Base-by-base conservation (phyloP, 2,113 vertebrate species). In the Oriolus oriolus region DNA sequence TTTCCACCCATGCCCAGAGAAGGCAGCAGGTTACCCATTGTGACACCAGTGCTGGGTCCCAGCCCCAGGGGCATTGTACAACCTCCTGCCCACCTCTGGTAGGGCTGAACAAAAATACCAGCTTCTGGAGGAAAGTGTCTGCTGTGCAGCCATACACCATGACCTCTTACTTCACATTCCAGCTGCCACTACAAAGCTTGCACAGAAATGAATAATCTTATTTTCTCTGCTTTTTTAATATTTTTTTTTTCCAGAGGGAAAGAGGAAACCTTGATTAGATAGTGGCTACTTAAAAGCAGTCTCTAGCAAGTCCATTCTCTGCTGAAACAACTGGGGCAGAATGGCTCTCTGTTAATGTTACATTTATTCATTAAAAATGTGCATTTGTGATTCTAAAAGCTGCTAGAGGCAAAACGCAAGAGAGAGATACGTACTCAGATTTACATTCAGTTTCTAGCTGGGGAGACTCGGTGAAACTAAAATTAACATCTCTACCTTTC, bases 361-460 rank as follows among this genome's bases (percentile, higher is more conserved):
- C 89, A 94, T 96, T 96, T 97, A 90, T 91, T 96, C 96, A 97
- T 97, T 97, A 97, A 97, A 97, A 97, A 97, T 94, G 91, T 97
- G 95, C 95, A 96, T 95, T 97, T 96, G 96, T 80, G 90, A 97
- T 96, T 91, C 93, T 94, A 88, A 96, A 97, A 96, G 92, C 81
- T 95, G 92, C 97, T 95, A 78, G 90, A 94, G 96, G 96, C 96
- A 94, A 97, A 96, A 94, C 78, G 90, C 75, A 96, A 90, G 65
- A 81, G 85, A 89, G 76, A 92, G 78, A 93, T 63, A 96, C 65
- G 50, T 60, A 50, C 71, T 82, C 37, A 16, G 86, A 95, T 89
- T 84, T 95, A 91, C 79, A 87, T 91, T 88, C 68, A 9, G 47
- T 89, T 88, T 96, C 82, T 61, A 96, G 84, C 54, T 16, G 3